Evolutionary conservation across 1,140 invertebrate genomes (phyloP), one percentile per base, ranked within the genome.

Genomic region (Spodoptera frugiperda): DNA sequence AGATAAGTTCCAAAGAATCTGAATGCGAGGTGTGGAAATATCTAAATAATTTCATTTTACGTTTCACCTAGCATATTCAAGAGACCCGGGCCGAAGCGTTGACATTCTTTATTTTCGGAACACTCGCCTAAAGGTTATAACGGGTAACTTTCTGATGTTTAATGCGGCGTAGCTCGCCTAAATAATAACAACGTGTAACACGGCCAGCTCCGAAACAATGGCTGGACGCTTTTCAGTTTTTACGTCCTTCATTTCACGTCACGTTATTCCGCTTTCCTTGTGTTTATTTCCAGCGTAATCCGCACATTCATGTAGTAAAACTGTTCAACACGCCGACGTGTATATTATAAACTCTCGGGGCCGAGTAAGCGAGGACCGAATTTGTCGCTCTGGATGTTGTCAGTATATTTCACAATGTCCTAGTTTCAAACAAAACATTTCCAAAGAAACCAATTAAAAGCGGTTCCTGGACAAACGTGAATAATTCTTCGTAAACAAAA

Each of bases 21-120:
- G 76, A 74, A 78, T 77, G 76, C 67, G 59, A 78, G 74, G 72
- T 76, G 63, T 55, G 59, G 78, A 80, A 79, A 63, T 82, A 84
- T 83, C 78, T 76, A 76, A 83, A 83, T 85, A 83, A 85, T 85
- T 78, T 83, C 59, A 82, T 85, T 83, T 80, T 75, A 79, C 83
- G 77, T 81, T 83, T 81, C 78, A 80, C 65, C 57, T 77, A 67
- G 78, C 82, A 65, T 83, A 61, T 63, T 73, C 44, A 74, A 77
- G 72, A 59, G 74, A 53, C 15, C n/a, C 48, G 48, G 48, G 15
- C 49, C 71, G 65, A 63, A 53, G 54, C 49, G 30, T 46, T 70
- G 74, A 76, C 73, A 79, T 74, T 76, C 46, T 81, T 77, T 76
- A 78, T 73, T 76, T 73, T 74, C 21, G 46, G 68, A 59, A 71